Evolutionary conservation across 2,113 vertebrate genomes (phyloP).

Genomic region (Lophura nycthemera): DNA sequence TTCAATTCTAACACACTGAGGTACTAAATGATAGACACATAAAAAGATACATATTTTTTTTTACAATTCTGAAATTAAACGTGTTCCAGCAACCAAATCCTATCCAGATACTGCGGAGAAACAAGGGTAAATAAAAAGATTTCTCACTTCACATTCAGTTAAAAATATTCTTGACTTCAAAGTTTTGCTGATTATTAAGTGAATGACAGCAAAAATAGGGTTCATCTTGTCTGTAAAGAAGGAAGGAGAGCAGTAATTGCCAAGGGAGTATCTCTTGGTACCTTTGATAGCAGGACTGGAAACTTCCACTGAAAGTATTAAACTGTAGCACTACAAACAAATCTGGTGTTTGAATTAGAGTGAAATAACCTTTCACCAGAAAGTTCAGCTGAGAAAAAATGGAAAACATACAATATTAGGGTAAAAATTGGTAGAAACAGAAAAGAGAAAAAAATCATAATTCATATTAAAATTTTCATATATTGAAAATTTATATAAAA

Average conservation of each 20-base stretch:
- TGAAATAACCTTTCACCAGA: background rate
- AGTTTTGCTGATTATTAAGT: background rate
- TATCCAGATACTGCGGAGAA: background rate
- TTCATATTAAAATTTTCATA: background rate
- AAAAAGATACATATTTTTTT: background rate
- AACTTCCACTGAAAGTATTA: background rate
- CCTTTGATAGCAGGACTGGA: conserved; percentile 10
- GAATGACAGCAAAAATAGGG: background rate
- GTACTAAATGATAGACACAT: background rate
- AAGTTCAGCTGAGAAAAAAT: background rate
- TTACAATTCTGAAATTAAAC: background rate
- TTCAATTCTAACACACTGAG: background rate
- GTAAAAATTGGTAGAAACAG: background rate
- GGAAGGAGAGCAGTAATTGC: background rate
- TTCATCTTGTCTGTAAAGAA: background rate
- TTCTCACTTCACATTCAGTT: background rate
- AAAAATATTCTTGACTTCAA: conserved; percentile 12
- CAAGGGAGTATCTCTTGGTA: background rate
- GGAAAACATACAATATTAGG: background rate
- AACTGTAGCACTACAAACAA: background rate
- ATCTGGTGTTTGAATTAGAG: background rate
- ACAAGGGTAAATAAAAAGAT: background rate
- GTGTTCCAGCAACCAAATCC: background rate
- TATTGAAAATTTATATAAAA: background rate
- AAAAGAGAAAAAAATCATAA: background rate